Percentiles rank a stretch among this genome's conserved stretches.
Conservation (phyloP, 2,888 invertebrate species). For the Ectemnius lituratus region DNA sequence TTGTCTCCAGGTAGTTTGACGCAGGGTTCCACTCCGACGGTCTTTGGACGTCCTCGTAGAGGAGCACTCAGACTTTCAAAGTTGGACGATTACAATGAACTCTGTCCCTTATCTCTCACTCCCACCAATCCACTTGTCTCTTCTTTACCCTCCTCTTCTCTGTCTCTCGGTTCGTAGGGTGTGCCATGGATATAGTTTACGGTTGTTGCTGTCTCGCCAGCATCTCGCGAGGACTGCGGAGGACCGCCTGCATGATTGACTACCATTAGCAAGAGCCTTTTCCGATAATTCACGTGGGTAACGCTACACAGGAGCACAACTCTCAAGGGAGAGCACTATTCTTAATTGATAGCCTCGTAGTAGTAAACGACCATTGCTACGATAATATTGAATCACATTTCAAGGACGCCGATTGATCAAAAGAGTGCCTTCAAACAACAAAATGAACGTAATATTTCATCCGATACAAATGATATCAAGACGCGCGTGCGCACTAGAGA, state of each 20-base stretch:
- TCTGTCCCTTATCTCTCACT: not conserved
- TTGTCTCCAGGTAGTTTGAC: conserved; percentile 51
- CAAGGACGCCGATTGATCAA: not conserved
- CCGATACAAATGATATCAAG: conserved; percentile 1
- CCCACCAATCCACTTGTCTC: not conserved
- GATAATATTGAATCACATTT: conserved; percentile 32
- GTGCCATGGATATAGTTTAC: conserved; percentile 40
- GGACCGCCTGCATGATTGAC: not conserved
- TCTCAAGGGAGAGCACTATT: conserved; percentile 1
- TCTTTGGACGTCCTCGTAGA: conserved; percentile 38
- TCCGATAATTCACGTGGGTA: conserved; percentile 5
- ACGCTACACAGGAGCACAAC: not conserved
- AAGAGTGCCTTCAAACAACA: conserved; percentile 20
- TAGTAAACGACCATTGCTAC: conserved; percentile 8
- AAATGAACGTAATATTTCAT: conserved; percentile 17
- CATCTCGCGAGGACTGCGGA: not conserved
- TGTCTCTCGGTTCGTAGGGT: not conserved
- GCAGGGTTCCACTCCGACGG: conserved; percentile 27
- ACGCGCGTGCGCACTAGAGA: not conserved
- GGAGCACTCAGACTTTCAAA: conserved; percentile 48
- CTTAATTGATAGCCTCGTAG: conserved; percentile 17
- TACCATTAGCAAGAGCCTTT: conserved; percentile 13
- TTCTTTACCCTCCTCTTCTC: no score
- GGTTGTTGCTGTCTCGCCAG: conserved; percentile 10
- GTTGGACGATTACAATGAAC: conserved; percentile 38